Base-by-base conservation (phyloP, 2,888 invertebrate species). In the Orthonychiurus folsomi region DNA sequence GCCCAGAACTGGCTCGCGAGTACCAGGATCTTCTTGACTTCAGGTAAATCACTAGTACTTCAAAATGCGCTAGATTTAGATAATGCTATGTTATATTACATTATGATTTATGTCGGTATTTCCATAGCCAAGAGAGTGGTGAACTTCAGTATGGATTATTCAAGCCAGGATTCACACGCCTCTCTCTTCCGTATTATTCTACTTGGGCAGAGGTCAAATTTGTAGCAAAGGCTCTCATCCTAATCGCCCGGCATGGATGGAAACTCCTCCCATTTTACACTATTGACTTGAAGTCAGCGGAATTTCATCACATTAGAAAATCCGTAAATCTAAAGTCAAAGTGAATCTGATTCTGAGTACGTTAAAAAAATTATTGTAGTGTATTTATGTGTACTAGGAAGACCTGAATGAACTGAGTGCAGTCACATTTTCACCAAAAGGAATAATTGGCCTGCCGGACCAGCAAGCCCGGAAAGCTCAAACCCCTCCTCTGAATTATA, bases 241-340 rank as follows among this genome's bases (percentile, higher is more conserved):
- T 91, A 85, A 88, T 92, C 0, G 90, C 92, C 0, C 86, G 88
- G 2, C 86, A 91, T 79, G 93, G 87, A 0, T 92, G 92, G 89
- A 89, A 89, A 75, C 82, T 93, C 52, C 77, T 93, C 60, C 93
- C 93, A 0, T 88, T 91, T 76, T 93, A 93, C 76, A 82, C 86
- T 12, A 83, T 91, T 18, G 89, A 92, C 75, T 84, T 88, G 2
- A 86, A 90, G 75, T 91, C 90, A 0, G 93, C 89, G 0, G 91
- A 92, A 76, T 93, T 93, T 91, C 83, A 86, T 66, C 92, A 93
- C 37, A 37, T 37, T 9, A 37, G 15, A 37, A 37, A 37, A 9
- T 5, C 15, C 37, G 5, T 37, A 15, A n/a, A n/a, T n/a, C n/a
- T n/a, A n/a, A n/a, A n/a, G n/a, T n/a, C n/a, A n/a, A n/a, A n/a